Conservation (phyloP, 2,888 invertebrate genomes). For the Cryptocephalus moraei region DNA sequence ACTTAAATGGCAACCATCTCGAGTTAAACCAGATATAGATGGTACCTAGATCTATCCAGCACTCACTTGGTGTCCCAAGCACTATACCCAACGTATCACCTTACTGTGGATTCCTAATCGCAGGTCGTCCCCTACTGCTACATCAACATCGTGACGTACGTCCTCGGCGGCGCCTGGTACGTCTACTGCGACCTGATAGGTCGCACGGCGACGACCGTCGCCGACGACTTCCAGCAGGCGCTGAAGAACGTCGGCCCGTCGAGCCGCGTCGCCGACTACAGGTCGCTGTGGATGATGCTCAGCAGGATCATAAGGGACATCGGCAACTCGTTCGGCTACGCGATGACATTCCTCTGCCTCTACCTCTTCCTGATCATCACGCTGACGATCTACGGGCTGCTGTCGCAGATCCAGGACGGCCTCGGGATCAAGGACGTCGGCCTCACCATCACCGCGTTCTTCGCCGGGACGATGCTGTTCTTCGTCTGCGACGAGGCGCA, state of each 20-base stretch:
- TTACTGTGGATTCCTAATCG: constrained; percentile 10
- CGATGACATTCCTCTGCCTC: constrained; percentile 55
- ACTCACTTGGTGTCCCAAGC: no score
- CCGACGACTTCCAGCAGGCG: constrained; percentile 60
- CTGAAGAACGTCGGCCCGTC: constrained; percentile 59
- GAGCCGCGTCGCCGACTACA: constrained; percentile 57
- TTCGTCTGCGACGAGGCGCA: constrained; percentile 67
- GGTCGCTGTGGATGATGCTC: constrained; percentile 59
- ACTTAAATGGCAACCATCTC: no score
- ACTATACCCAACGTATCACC: no score
- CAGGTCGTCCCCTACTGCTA: constrained; percentile 58
- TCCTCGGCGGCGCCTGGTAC: constrained; percentile 62
- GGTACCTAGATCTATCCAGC: no score
- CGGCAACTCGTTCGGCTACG: constrained; percentile 58
- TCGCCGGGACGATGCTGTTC: constrained; percentile 56
- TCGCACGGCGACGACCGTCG: constrained; percentile 51
- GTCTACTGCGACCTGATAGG: constrained; percentile 56
- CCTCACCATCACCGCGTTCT: constrained; percentile 53
- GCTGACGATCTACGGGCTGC: constrained; percentile 61
- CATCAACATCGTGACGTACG: constrained; percentile 56
- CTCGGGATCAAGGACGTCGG: constrained; percentile 65
- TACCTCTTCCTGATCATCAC: constrained; percentile 65
- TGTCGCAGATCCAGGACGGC: constrained; percentile 63
- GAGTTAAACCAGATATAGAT: no score
- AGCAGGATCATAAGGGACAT: constrained; percentile 58